Evolutionary conservation across 2,888 invertebrate genomes (phyloP).

Genomic region (Gymnosoma rotundatum): DNA sequence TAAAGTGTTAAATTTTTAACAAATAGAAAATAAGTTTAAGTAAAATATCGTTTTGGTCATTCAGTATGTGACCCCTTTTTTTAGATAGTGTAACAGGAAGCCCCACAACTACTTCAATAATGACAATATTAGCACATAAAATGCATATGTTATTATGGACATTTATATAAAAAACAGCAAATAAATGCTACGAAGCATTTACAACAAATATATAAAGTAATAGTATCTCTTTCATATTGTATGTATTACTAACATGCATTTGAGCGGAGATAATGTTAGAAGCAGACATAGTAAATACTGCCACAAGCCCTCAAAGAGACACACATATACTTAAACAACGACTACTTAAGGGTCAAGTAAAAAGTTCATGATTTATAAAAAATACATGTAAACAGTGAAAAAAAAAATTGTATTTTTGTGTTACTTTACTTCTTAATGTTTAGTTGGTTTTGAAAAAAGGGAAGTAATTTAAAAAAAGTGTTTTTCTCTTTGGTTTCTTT

Average conservation of each 20-base stretch:
- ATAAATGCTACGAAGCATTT: not conserved
- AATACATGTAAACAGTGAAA: slow-evolving; percentile 19
- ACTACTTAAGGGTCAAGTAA: slow-evolving; percentile 65
- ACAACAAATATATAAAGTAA: not conserved
- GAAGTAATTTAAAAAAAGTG: not conserved
- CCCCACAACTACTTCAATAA: slow-evolving; percentile 66
- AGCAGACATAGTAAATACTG: slow-evolving; percentile 36
- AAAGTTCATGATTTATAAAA: slow-evolving; percentile 65
- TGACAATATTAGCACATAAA: slow-evolving; percentile 70
- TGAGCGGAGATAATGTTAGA: slow-evolving; percentile 37
- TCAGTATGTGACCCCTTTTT: slow-evolving; percentile 65
- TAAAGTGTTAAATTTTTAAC: slow-evolving; percentile 43
- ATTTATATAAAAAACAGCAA: not conserved
- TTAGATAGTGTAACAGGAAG: slow-evolving; percentile 57
- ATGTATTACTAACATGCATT: slow-evolving; percentile 19
- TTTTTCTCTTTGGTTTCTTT: not conserved
- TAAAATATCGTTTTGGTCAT: slow-evolving; percentile 66
- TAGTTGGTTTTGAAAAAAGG: not conserved
- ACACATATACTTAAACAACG: not conserved
- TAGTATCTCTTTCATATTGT: not conserved
- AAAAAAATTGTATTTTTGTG: slow-evolving; percentile 6
- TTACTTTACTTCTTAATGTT: not conserved
- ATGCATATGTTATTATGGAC: slow-evolving; percentile 65
- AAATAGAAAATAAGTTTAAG: slow-evolving; percentile 46
- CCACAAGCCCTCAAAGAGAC: slow-evolving; percentile 13